Percentiles rank a stretch among this genome's conserved stretches.
Evolutionary conservation across 1,140 invertebrate genomes (phyloP).

Genomic region (Drosophila rhopaloa): DNA sequence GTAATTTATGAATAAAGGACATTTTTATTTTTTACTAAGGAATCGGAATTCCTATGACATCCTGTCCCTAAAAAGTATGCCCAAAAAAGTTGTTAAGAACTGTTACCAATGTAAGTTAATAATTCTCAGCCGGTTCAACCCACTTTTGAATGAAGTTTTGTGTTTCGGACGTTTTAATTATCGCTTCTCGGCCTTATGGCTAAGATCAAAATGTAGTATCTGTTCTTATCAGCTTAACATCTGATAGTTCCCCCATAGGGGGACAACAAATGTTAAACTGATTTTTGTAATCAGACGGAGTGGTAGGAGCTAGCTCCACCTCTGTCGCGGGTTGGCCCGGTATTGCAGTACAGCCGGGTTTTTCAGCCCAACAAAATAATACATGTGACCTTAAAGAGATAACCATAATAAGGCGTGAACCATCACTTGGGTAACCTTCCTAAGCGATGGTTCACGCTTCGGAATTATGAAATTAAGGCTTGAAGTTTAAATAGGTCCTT

Average conservation of each 20-base stretch:
- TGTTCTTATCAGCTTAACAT: conserved; percentile 88
- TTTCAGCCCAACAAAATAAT: conserved; percentile 49
- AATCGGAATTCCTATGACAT: not conserved
- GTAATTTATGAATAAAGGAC: conserved; percentile 41
- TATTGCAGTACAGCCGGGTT: conserved; percentile 86
- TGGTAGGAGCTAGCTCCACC: conserved; percentile 60
- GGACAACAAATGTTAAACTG: conserved; percentile 58
- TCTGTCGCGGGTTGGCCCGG: conserved; percentile 60
- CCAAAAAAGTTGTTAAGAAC: not conserved
- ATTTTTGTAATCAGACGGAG: conserved; percentile 45
- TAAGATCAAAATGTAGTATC: conserved; percentile 87
- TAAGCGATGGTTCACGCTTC: too few species aligned
- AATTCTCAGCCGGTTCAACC: not conserved
- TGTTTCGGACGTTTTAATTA: conserved; percentile 47
- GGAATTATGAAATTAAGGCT: too few species aligned
- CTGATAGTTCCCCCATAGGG: conserved; percentile 56
- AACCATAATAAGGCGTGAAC: too few species aligned
- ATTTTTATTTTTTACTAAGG: conserved; percentile 27
- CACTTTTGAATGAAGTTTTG: not conserved
- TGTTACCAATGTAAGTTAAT: not conserved
- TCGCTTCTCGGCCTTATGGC: conserved; percentile 85
- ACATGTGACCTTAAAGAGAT: conserved; percentile 5
- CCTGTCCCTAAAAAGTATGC: not conserved
- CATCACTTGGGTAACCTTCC: too few species aligned
- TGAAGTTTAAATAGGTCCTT: too few species aligned